A percentile compares a stretch with the other conserved stretches of the same genome.
Conservation (phyloP, 2,113 vertebrate genomes). For the Bos taurus region ARS-UCD2.0 NC_037349.1:26972501-26973000, state of each 20-base stretch:
- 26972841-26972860: neutral
- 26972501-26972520: neutral
- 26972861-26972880: neutral
- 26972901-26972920: neutral
- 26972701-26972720: neutral
- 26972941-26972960: neutral
- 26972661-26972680: neutral
- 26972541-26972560: neutral
- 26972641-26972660: neutral
- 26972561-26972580: neutral
- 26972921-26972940: neutral
- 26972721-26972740: neutral
- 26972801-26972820: neutral
- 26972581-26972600: neutral
- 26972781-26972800: neutral
- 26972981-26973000: neutral
- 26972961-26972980: neutral
- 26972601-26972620: neutral
- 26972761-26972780: neutral
- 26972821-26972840: neutral
- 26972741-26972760: neutral
- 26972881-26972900: neutral
- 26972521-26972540: neutral
- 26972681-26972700: neutral
- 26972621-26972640: neutral